Base-by-base conservation (phyloP, 1,140 invertebrate genomes). In the Prorops nasuta region DNA sequence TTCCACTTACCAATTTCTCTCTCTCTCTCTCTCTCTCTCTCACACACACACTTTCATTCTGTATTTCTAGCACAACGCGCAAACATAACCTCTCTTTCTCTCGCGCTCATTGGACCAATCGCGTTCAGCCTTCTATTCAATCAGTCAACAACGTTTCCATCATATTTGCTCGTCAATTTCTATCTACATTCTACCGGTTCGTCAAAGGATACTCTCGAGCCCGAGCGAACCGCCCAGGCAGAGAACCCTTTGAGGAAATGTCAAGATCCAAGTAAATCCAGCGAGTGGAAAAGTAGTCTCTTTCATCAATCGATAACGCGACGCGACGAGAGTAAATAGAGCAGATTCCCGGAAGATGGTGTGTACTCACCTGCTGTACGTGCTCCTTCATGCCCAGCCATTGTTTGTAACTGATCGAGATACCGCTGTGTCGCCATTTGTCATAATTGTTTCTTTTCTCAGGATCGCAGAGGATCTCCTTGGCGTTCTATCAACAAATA, bases 371-470 rank as follows among this genome's bases (percentile, higher is more conserved):
- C 76, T 91, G 88, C 72, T 93, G 90, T 44, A 92, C 88, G 67
- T 90, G 86, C 54, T 91, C 90, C 76, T 92, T 92, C 86, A 94
- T 89, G 51, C 86, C 86, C 20, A 89, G 76, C 93, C 93, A 97
- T 61, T 92, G 86, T 67, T 93, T 90, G 76, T 91, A 97, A 59
- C 91, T 87, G 74, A 97, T 89, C 12, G 88, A 80, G 51, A 97
- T 87, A 40, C 92, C 92, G 71, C 91, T 91, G 60, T 85, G 84
- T 60, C 85, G 83, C 94, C 94, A 97, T 79, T 92, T 92, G 71
- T 96, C 93, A 77, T 96, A 97, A 42, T 89, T 84, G 58, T 80
- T 81, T 40, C 92, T 83, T 68, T 87, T 90, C 58, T 90, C 86
- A 36, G 88, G 88, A 78, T 96, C 91, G 63, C 86, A 89, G 8